These are phyloP conservation scores for Paralichthys olivaceus DNA, from an alignment of 2,113 vertebrate genomes.

Conservation along the genomic window DNA sequence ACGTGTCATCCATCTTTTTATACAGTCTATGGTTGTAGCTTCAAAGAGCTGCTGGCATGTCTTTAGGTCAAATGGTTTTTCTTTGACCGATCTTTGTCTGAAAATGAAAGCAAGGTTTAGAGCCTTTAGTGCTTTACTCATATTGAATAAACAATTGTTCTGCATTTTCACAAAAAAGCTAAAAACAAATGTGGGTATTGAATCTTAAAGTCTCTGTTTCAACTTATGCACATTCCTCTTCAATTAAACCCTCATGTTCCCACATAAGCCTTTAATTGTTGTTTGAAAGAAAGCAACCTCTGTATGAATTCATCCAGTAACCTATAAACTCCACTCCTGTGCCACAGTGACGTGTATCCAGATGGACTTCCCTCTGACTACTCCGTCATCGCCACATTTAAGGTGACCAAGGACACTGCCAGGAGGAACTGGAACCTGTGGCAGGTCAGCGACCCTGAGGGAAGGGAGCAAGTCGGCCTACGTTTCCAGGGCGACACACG, in stretches of 20 bases:
- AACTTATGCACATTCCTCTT: conserved; percentile 2
- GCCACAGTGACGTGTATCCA: conserved; percentile 74
- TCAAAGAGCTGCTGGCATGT: not conserved
- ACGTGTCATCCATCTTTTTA: not conserved
- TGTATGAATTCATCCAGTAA: conserved; percentile 16
- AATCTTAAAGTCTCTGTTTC: conserved; percentile 13
- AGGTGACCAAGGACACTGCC: conserved; percentile 70
- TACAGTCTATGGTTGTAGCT: not conserved
- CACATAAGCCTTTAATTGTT: conserved; percentile 5
- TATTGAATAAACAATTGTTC: conserved; percentile 16
- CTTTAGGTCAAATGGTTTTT: not conserved
- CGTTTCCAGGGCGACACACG: conserved; percentile 71
- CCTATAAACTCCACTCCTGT: conserved; percentile 16
- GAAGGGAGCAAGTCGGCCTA: conserved; percentile 72
- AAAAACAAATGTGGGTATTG: conserved; percentile 4
- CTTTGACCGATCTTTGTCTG: not conserved
- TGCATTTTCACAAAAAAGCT: not conserved
- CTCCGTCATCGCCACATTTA: conserved; percentile 81
- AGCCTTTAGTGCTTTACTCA: conserved; percentile 40
- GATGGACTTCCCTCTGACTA: conserved; percentile 81
- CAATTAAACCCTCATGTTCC: conserved; percentile 13
- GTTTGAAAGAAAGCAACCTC: conserved; percentile 6
- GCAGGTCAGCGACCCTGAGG: conserved; percentile 80
- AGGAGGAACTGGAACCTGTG: conserved; percentile 79
- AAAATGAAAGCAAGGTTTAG: conserved; percentile 8